Percentiles rank a stretch among this genome's conserved stretches.
phyloP scores from a whole-genome alignment of 2,888 invertebrate species.

The Silvanus unidentatus region DNA sequence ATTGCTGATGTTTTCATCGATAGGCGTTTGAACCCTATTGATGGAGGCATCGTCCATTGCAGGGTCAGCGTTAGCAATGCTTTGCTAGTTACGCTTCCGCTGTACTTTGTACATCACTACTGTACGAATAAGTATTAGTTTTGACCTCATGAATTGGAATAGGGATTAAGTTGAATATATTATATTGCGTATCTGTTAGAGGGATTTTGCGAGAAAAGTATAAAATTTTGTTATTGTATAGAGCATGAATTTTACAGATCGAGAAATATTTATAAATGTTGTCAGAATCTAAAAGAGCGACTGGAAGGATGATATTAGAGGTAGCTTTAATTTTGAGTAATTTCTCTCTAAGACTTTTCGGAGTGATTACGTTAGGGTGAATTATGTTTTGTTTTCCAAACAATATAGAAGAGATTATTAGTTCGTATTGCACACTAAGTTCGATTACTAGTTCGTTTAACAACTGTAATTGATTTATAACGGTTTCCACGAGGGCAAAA shows the following conservation, averaged over 20 bases:
- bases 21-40: too few species aligned
- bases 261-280: not conserved
- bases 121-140: not conserved
- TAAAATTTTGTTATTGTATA: not conserved
- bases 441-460: not conserved
- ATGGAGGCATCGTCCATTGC: too few species aligned
- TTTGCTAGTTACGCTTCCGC: too few species aligned
- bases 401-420: not conserved
- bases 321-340: not conserved
- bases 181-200: too few species aligned
- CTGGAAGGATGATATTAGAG: not conserved
- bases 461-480: not conserved
- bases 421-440: not conserved
- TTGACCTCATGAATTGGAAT: not conserved
- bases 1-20: too few species aligned
- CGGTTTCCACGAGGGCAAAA: not conserved
- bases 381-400: not conserved
- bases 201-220: not conserved
- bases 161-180: not conserved
- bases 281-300: not conserved
- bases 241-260: not conserved
- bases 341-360: not conserved
- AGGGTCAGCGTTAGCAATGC: too few species aligned
- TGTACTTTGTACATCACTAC: too few species aligned
- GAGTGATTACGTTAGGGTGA: not conserved